A percentile compares a stretch with the other conserved stretches of the same genome.
Conservation (phyloP, 2,113 vertebrate species). For the Lichenostomus cassidix region DNA sequence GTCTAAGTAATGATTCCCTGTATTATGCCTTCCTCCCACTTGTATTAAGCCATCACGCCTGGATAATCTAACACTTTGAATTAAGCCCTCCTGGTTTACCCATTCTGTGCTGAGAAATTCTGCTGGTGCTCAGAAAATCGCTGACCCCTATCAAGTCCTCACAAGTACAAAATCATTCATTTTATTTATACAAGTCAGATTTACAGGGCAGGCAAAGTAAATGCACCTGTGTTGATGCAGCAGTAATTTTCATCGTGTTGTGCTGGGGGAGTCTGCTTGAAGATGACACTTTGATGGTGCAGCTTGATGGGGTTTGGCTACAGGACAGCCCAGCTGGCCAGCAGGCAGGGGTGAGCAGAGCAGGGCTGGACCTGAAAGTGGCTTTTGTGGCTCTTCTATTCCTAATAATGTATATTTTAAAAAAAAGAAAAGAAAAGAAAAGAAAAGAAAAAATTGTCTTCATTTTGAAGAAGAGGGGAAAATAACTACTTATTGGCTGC, state of each 20-base stretch:
- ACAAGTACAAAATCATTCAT: not conserved
- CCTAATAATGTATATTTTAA: not conserved
- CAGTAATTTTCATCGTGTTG: not conserved
- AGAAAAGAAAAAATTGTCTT: not conserved
- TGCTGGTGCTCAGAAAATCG: not conserved
- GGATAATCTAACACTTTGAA: constrained; percentile 35
- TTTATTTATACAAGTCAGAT: constrained; percentile 36
- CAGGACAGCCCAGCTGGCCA: not conserved
- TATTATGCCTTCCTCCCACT: constrained; percentile 41
- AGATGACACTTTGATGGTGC: not conserved
- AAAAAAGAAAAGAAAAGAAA: not conserved
- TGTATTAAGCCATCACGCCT: constrained; percentile 6
- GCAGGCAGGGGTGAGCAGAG: not conserved
- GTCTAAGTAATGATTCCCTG: constrained; percentile 32
- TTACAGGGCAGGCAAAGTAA: constrained; percentile 16
- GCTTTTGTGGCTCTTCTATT: not conserved
- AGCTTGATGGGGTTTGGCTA: not conserved
- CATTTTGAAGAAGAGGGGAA: not conserved
- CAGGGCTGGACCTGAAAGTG: not conserved
- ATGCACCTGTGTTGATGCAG: constrained; percentile 17
- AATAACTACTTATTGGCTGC: not conserved
- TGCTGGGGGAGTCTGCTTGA: not conserved
- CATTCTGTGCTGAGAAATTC: not conserved
- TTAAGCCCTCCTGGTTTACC: constrained; percentile 12
- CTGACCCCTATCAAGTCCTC: constrained; percentile 30